A percentile compares a stretch with the other conserved stretches of the same genome.
Conservation (phyloP, 1,140 invertebrate species). For the Euborellia annulipes region DNA sequence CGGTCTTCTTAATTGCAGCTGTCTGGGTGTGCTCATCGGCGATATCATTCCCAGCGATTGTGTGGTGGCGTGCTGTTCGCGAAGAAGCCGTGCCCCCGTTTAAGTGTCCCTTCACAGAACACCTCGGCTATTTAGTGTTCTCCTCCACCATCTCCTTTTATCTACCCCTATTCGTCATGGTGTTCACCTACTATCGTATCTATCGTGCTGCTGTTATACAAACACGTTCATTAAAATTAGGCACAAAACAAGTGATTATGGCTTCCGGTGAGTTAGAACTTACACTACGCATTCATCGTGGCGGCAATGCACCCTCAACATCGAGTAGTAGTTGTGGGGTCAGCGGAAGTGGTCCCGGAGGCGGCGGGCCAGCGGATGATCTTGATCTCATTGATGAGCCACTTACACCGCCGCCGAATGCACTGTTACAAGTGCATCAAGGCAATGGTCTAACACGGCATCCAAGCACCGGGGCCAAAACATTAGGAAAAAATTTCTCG, state of each 20-base stretch:
- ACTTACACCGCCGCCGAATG: slow-evolving; percentile 36
- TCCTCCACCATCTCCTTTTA: slow-evolving; percentile 97
- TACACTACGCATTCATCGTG: slow-evolving; percentile 76
- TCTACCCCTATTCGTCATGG: slow-evolving; percentile 92
- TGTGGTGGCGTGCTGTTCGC: slow-evolving; percentile 77
- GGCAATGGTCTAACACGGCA: slow-evolving; percentile 54
- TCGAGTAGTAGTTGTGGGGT: slow-evolving; percentile 25
- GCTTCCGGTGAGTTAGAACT: slow-evolving; percentile 65
- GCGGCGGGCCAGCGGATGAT: slow-evolving; percentile 24
- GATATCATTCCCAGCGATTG: slow-evolving; percentile 91
- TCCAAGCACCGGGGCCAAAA: slow-evolving; percentile 32
- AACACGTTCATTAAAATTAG: slow-evolving; percentile 74
- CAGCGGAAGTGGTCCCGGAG: slow-evolving; percentile 16
- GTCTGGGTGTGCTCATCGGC: slow-evolving; percentile 87
- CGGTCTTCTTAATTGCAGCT: slow-evolving; percentile 63
- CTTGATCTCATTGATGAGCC: slow-evolving; percentile 50
- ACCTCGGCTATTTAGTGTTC: slow-evolving; percentile 80
- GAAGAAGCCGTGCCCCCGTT: slow-evolving; percentile 53
- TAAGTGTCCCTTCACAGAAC: slow-evolving; percentile 83
- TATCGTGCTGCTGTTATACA: slow-evolving; percentile 88
- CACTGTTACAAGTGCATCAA: slow-evolving; percentile 24
- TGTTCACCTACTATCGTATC: slow-evolving; percentile 91
- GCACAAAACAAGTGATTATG: slow-evolving; percentile 71
- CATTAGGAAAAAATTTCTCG: slow-evolving; percentile 69
- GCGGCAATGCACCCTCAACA: slow-evolving; percentile 37